Evolutionary conservation across 64 coral and sea anemone species (phyloP), one percentile per base, ranked within the genome.

Genomic region (Exaiptasia diaphana): DNA sequence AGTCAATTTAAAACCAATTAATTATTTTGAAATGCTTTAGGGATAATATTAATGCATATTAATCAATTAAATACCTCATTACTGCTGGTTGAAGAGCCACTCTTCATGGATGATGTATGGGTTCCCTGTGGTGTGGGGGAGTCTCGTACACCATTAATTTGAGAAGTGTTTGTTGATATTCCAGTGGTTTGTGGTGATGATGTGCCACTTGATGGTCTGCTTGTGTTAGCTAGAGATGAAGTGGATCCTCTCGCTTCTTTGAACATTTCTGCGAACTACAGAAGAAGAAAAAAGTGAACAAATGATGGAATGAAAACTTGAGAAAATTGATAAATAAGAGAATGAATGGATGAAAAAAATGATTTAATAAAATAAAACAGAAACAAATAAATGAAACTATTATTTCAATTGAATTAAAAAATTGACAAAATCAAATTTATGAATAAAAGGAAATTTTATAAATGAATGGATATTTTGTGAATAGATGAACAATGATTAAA

Each of bases 201-300:
- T 1, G 85, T 45, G 29, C 69, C 64, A 37, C 64, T 85, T 28
- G 76, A 86, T 37, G 83, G 68, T 5, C 63, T 76, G 37, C 74
- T 87, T 11, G 85, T 89, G 20, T 79, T 85, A 7, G 60, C 61
- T 40, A 77, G 29, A 23, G 95, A 41, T 56, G 50, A 50, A 20
- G 79, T 84, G 20, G 80, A 64, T 1, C 79, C 82, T 53, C 90
- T 92, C 31, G 95, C 95, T 62, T 99, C 85, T 53, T 74, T 56
- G 30, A 99, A 99, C 77, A 80, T 85, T 35, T 93, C 90, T 81
- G 89, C 85, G 89, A 99, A 99, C 95, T 99, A 41, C 82, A 69
- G 5, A 64, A 21, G 3, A 42, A 7, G 64, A 28, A n/a, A n/a
- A n/a, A n/a, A 18, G 2, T 12, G 0, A 68, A 30, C 15, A 78